These are phyloP conservation scores for Beris chalybata DNA, from an alignment of 2,888 invertebrate genomes.

Conservation along the genomic window DNA sequence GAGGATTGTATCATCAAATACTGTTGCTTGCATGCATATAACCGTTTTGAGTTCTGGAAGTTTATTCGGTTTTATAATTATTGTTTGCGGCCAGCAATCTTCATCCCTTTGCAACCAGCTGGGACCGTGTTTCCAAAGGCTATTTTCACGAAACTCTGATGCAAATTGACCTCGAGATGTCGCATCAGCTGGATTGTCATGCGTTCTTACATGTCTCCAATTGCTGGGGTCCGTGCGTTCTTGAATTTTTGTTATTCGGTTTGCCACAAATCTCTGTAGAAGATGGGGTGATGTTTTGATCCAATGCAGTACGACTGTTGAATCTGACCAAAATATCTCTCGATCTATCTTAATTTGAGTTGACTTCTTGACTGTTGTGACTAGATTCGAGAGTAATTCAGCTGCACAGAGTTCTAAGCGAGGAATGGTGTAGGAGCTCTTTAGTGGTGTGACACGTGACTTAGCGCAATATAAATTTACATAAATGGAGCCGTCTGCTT, in stretches of 20 bases:
- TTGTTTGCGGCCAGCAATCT: no score
- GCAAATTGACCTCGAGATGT: neutral
- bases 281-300: neutral
- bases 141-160: neutral
- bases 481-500: neutral
- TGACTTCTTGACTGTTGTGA: neutral
- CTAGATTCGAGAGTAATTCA: neutral
- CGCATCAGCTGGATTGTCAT: constrained; percentile 1
- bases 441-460: neutral
- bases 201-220: constrained; percentile 2
- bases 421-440: neutral
- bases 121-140: neutral
- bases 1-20: no score
- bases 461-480: neutral
- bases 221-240: neutral
- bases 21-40: no score
- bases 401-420: neutral
- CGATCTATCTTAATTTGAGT: neutral
- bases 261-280: neutral
- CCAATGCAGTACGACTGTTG: neutral
- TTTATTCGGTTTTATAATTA: no score
- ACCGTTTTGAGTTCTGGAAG: no score
- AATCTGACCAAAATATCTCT: neutral
- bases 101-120: neutral
- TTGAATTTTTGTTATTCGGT: neutral